Base-by-base conservation (phyloP, 2,113 vertebrate species). In the Daboia siamensis region DNA sequence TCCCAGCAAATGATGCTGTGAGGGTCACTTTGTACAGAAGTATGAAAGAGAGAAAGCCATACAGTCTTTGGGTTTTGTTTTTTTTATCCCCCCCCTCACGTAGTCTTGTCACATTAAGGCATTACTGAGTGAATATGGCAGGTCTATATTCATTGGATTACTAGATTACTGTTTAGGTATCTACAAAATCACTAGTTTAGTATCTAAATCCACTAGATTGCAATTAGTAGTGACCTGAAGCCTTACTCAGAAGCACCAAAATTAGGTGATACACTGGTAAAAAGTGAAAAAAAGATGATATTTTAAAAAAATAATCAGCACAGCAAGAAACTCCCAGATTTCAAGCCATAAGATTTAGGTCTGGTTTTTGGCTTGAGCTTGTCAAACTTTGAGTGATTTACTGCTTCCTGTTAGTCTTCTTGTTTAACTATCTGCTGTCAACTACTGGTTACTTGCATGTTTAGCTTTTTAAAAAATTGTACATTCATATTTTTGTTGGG, bases 1-100 rank as follows among this genome's bases (percentile, higher is more conserved):
- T 48, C 95, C 92, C 91, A 96, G 94, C 96, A 96, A 95, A 93
- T 93, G 86, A 93, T 96, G 95, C 94, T 96, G 94, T 6, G 2
- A 86, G 95, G 96, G 95, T 95, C 92, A 95, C 94, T 96, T 96
- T 95, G 93, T 95, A 93, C 91, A 93, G 84, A 46, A 85, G 92
- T 93, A 90, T 87, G 87, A 94, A 93, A 93, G 92, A 44, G 5
- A 61, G 88, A 61, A 39, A 51, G 59, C 61, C 29, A 5, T 44
- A 54, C n/a, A 46, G 23, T 48, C 88, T 90, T 90, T 84, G 87
- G 56, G 26, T 44, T 52, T n/a, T 23, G 39, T 61, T 85, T 85
- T 26, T 57, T 61, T 17, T 56, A 64, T 21, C 52, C 23, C 29
- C 39, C 23, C 44, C 54, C 52, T n/a, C 55, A 52, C 12, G 3